Base-by-base conservation (phyloP, 1,140 invertebrate species). In the Rhopalosiphum maidis region DNA sequence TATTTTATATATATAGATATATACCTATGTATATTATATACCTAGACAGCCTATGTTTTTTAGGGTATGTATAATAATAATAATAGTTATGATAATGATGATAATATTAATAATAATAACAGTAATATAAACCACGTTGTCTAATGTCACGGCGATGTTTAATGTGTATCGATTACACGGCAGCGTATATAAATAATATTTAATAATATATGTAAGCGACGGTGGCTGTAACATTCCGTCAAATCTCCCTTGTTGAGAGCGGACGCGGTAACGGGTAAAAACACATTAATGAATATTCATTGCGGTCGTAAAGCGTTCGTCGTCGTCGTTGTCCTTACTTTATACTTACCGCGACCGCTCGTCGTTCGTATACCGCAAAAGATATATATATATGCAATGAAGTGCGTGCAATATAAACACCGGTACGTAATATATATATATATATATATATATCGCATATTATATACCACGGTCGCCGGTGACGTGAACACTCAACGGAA, bases 241-340 rank as follows among this genome's bases (percentile, higher is more conserved):
- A 68, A 68, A 68, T 68, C 30, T 68, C 5, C 30, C 4, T 15
- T 4, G 60, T 15, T 3, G 60, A n/a, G 60, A 30, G 60, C 25
- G 60, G 11, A 25, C 55, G 54, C 25, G 8, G 7, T 30, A 30
- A 68, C 60, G 60, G 60, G 30, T 30, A 68, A 68, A 68, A 68
- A 68, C 30, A 68, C 60, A 68, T n/a, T 68, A 68, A 68, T 68
- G 60, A 68, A 68, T 68, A 68, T 68, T 68, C 60, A 68, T n/a
- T 30, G 30, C 60, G 60, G 30, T 68, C 30, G 30, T 68, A 30
- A 68, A n/a, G 11, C 60, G 60, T 68, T 68, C 30, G 60, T 68
- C 60, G 15, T 51, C 48, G 3, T 51, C 18, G 30, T n/a, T n/a
- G 30, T 68, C 60, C 60, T 68, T 68, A 68, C 60, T 68, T n/a